Conservation (phyloP, 2,888 invertebrate genomes). For the Orgyia antiqua region DNA sequence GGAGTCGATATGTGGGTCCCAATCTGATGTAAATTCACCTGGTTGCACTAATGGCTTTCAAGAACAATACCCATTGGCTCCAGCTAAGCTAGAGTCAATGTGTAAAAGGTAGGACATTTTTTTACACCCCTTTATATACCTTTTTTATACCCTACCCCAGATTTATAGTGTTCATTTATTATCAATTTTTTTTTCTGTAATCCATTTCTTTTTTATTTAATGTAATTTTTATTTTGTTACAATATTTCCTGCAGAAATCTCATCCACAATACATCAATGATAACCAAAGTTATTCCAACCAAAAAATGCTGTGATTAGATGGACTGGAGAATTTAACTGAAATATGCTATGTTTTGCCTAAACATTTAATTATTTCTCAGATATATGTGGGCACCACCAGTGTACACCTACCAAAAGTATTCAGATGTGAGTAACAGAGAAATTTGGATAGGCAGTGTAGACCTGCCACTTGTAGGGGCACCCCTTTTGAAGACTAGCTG, state of each 20-base stretch:
- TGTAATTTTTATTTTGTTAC: slow-evolving; percentile 1
- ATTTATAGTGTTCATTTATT: too few relatives aligned
- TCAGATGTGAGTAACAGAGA: slow-evolving; percentile 36
- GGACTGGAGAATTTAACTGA: too few relatives aligned
- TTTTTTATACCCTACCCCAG: too few relatives aligned
- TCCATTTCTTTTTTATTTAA: background rate
- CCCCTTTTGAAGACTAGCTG: slow-evolving; percentile 42
- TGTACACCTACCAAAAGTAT: slow-evolving; percentile 52
- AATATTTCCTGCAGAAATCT: too few relatives aligned
- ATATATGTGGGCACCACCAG: slow-evolving; percentile 55
- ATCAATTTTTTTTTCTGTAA: too few relatives aligned
- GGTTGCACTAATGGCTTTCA: slow-evolving; percentile 14
- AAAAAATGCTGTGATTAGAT: too few relatives aligned
- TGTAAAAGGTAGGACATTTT: slow-evolving; percentile 48
- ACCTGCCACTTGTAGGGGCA: slow-evolving; percentile 50
- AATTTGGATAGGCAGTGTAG: slow-evolving; percentile 49
- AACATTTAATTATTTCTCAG: too few relatives aligned
- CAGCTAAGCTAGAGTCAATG: slow-evolving; percentile 61
- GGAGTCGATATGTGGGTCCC: slow-evolving; percentile 47
- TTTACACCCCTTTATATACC: too few relatives aligned
- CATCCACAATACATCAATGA: too few relatives aligned
- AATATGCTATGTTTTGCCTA: too few relatives aligned
- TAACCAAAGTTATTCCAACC: too few relatives aligned
- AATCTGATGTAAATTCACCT: slow-evolving; percentile 30
- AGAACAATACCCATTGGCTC: slow-evolving; percentile 45